phyloP scores from a whole-genome alignment of 2,797 vertebrate species.

The Sebastes nivosus region DNA sequence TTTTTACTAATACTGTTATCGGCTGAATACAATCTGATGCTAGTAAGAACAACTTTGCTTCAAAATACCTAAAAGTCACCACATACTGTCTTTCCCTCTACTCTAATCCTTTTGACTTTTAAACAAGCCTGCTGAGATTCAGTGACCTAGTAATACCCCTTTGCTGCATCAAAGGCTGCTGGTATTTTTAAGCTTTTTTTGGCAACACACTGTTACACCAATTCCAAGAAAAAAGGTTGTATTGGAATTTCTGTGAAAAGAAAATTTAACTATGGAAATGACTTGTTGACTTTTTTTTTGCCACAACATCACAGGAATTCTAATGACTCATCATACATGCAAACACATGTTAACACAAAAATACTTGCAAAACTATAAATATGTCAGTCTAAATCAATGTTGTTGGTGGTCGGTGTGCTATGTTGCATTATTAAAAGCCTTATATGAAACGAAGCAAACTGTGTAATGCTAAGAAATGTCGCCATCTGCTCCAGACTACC shows the following conservation, averaged over 20 bases:
- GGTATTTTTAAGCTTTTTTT: neutral
- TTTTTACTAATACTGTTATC: neutral
- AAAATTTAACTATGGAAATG: neutral
- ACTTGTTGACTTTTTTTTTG: neutral
- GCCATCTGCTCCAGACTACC: neutral
- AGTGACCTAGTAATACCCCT: constrained; percentile 26
- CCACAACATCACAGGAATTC: neutral
- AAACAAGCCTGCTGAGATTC: constrained; percentile 31
- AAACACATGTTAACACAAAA: neutral
- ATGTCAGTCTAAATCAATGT: neutral
- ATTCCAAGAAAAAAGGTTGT: neutral
- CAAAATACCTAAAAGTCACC: neutral
- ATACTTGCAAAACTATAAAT: neutral
- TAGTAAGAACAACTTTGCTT: neutral
- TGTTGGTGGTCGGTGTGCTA: neutral
- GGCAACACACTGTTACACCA: neutral
- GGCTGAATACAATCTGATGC: neutral
- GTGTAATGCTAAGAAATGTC: neutral
- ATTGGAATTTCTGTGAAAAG: neutral
- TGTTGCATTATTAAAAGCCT: neutral
- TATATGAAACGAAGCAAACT: neutral
- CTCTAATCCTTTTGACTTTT: constrained; percentile 39
- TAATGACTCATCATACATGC: neutral
- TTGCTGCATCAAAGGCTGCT: neutral
- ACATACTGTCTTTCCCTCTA: neutral